These are phyloP conservation scores for Neoitamus cyanurus DNA, from an alignment of 2,888 invertebrate genomes.

Conservation along the genomic window DNA sequence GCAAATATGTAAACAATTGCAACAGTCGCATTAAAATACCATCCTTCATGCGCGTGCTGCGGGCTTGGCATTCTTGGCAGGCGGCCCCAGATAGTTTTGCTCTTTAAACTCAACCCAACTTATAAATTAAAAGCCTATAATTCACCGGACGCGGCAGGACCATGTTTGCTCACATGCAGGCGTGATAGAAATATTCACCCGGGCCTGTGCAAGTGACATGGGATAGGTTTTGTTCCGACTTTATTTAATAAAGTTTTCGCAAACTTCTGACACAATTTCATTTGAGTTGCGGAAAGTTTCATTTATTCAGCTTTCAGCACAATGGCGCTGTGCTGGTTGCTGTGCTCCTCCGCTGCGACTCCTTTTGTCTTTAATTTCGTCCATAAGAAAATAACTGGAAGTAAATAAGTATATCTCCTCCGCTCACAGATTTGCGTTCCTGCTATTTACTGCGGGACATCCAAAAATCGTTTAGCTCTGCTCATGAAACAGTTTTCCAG, in stretches of 20 bases:
- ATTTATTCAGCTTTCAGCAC: conserved; percentile 15
- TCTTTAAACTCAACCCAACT: conserved; percentile 1
- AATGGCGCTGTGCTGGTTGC: background rate
- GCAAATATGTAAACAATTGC: background rate
- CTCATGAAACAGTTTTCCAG: background rate
- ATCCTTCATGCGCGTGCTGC: background rate
- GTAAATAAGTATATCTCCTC: conserved; percentile 16
- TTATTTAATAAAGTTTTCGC: conserved; percentile 27
- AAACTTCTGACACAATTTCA: conserved; percentile 39
- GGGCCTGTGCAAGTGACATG: conserved; percentile 22
- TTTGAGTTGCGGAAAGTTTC: conserved; percentile 35
- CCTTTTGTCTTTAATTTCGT: conserved; percentile 20
- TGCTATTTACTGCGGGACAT: conserved; percentile 27
- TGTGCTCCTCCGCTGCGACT: background rate
- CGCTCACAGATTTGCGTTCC: background rate
- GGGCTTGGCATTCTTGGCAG: background rate
- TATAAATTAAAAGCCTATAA: conserved; percentile 27
- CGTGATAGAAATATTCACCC: conserved; percentile 6
- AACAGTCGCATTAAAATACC: background rate
- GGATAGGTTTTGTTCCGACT: conserved; percentile 33
- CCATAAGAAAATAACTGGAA: conserved; percentile 10
- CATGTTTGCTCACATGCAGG: conserved; percentile 22
- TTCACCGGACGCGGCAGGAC: background rate
- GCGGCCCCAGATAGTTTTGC: background rate
- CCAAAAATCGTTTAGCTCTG: conserved; percentile 24